These are phyloP conservation scores for Varroa destructor DNA, from an alignment of 1,140 invertebrate species.

Conservation along the genomic window DNA sequence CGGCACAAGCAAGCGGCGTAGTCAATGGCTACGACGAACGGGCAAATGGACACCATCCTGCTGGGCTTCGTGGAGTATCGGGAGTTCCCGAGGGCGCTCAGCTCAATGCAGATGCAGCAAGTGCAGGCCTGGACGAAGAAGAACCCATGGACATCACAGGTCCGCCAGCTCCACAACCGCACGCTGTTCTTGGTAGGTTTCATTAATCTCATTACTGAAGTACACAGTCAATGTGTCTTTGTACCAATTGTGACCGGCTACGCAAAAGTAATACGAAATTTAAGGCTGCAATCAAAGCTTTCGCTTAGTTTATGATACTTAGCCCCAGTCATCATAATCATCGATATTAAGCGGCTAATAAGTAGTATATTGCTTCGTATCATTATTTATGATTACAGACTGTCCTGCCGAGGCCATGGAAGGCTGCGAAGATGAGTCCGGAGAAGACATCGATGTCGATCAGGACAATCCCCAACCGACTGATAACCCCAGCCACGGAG, in stretches of 20 bases:
- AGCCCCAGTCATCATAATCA: too few relatives aligned
- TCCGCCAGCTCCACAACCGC: constrained; percentile 2
- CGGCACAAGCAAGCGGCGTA: background rate
- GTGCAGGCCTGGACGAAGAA: background rate
- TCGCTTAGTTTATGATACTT: too few relatives aligned
- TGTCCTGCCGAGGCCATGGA: background rate
- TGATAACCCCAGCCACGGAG: too few relatives aligned
- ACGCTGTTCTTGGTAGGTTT: background rate
- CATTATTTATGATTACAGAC: background rate
- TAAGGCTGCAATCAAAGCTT: too few relatives aligned
- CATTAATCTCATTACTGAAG: background rate
- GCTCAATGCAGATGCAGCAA: too few relatives aligned
- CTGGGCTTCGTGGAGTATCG: too few relatives aligned
- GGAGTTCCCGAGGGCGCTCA: too few relatives aligned
- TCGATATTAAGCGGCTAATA: too few relatives aligned
- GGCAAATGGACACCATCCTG: constrained; percentile 7
- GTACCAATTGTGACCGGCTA: too few relatives aligned
- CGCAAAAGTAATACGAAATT: too few relatives aligned
- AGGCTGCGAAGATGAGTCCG: background rate
- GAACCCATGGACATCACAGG: constrained; percentile 13
- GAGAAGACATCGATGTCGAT: constrained; percentile 25
- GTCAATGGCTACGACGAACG: constrained; percentile 14
- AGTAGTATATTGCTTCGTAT: too few relatives aligned
- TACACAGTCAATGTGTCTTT: background rate
- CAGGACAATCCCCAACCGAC: background rate